Conservation (phyloP, 2,797 vertebrate genomes). For the Molossus alvarezi region DNA sequence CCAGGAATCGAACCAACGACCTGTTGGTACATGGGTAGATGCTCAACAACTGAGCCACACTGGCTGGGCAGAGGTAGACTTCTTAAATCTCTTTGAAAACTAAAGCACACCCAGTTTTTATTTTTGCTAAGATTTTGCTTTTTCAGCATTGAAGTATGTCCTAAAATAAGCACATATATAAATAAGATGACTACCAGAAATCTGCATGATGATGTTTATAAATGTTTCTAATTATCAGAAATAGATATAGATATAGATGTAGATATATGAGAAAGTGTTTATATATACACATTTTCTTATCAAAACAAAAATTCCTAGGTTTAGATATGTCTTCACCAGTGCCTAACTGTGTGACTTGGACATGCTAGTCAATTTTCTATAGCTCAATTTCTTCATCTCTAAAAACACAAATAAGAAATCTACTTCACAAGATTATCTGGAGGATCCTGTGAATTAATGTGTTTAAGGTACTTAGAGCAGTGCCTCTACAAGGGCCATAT, state of each 20-base stretch:
- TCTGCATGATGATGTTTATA: background rate
- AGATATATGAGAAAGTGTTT: background rate
- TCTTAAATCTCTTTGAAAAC: background rate
- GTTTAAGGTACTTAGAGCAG: background rate
- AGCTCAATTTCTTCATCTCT: background rate
- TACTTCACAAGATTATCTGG: background rate
- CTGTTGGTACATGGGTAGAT: too few species aligned
- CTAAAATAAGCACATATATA: background rate
- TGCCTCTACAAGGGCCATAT: background rate
- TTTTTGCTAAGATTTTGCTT: slow-evolving; percentile 4
- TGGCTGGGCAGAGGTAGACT: background rate
- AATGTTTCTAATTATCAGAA: background rate
- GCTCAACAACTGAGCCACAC: too few species aligned
- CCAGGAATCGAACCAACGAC: too few species aligned
- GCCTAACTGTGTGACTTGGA: background rate
- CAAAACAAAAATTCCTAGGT: background rate
- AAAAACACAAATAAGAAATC: background rate
- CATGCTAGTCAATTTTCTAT: background rate
- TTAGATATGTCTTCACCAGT: background rate
- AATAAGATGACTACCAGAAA: background rate
- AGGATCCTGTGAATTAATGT: background rate
- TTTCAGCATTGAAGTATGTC: background rate
- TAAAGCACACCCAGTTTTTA: background rate
- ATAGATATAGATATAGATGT: background rate
- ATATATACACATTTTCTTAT: background rate